Evolutionary conservation across 2,888 invertebrate genomes (phyloP).

Genomic region (Pristionchus exspectatus): DNA sequence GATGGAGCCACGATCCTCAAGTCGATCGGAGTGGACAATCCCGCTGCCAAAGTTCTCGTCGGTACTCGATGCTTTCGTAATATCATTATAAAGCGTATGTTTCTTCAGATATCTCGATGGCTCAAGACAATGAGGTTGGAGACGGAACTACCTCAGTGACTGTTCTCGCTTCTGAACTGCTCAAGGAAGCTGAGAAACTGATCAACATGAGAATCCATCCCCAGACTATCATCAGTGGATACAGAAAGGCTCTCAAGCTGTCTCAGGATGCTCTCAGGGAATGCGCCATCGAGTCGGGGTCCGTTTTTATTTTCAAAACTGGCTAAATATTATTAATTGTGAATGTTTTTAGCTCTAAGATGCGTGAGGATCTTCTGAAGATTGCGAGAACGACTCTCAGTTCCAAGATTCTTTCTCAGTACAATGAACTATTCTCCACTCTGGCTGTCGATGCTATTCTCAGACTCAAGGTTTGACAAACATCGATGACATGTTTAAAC

Average conservation of each 20-base stretch:
- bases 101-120: conserved; percentile 91
- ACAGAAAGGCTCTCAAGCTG: conserved; percentile 90
- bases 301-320: conserved; percentile 58
- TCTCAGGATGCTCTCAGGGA: conserved; percentile 89
- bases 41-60: conserved; percentile 98
- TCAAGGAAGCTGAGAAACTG: conserved; percentile 93
- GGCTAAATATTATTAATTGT: neutral
- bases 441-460: conserved; percentile 96
- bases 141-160: conserved; percentile 99
- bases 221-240: conserved; percentile 96
- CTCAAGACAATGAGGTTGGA: conserved; percentile 99
- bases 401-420: conserved; percentile 96
- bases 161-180: conserved; percentile 92
- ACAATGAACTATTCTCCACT: conserved; percentile 96
- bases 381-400: conserved; percentile 97
- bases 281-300: conserved; percentile 89
- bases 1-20: conserved; percentile 99
- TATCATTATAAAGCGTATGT: neutral
- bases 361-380: conserved; percentile 92
- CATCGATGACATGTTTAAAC: neutral
- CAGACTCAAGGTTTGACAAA: conserved; percentile 85
- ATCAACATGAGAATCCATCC: conserved; percentile 96
- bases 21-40: conserved; percentile 96
- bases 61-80: conserved; percentile 78
- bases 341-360: conserved; percentile 79